phyloP scores from a whole-genome alignment of 2,797 vertebrate genomes.

The Phalanger gymnotis region DNA sequence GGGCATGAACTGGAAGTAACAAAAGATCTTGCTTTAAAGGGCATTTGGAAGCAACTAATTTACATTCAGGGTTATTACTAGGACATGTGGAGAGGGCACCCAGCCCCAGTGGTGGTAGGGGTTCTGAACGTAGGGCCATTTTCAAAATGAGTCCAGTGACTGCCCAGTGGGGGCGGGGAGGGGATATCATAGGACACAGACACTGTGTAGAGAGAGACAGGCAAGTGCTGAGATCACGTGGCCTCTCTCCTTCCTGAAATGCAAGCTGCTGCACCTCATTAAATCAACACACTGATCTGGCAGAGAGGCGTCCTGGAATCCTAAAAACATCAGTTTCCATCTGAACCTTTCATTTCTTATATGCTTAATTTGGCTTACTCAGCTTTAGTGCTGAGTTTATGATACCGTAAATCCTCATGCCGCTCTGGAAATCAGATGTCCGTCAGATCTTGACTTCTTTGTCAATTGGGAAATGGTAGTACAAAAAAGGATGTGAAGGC shows the following conservation, averaged over 20 bases:
- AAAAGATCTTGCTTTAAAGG: constrained; percentile 50
- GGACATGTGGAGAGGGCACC: constrained; percentile 23
- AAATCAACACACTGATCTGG: constrained; percentile 84
- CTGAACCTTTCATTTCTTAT: constrained; percentile 81
- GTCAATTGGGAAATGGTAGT: constrained; percentile 19
- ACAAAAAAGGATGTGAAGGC: constrained; percentile 43
- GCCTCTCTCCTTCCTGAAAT: constrained; percentile 66
- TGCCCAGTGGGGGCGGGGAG: not conserved
- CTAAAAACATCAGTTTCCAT: constrained; percentile 85
- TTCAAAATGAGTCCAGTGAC: constrained; percentile 23
- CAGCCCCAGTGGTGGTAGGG: not conserved
- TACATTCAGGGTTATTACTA: constrained; percentile 44
- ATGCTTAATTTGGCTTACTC: constrained; percentile 83
- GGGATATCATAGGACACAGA: not conserved
- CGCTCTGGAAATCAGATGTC: constrained; percentile 24
- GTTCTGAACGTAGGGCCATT: constrained; percentile 17
- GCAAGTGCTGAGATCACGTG: not conserved
- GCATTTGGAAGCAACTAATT: constrained; percentile 27
- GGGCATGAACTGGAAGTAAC: constrained; percentile 44
- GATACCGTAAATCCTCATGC: constrained; percentile 71
- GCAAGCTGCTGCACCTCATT: constrained; percentile 66
- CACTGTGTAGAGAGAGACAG: not conserved
- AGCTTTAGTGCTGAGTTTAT: constrained; percentile 76
- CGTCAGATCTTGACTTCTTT: constrained; percentile 64
- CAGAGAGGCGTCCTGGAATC: constrained; percentile 82